phyloP scores from a whole-genome alignment of 2,888 invertebrate genomes.

The Eupithecia subfuscata region DNA sequence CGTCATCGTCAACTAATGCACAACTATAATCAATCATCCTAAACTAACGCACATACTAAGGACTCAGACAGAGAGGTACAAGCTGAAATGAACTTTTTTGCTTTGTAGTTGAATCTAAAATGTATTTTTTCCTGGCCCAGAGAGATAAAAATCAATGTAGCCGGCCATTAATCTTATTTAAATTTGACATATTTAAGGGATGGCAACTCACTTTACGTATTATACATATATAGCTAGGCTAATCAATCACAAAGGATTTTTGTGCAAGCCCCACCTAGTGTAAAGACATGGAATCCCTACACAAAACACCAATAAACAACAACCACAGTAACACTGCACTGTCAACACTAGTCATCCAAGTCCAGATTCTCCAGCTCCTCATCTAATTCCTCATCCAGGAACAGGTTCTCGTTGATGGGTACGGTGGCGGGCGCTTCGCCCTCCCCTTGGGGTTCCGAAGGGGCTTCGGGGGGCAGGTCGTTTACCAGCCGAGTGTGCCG shows the following conservation, averaged over 20 bases:
- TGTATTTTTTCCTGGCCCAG: no score
- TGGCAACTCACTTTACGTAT: background rate
- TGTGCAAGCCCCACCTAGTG: background rate
- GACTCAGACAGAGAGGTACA: no score
- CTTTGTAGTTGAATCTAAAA: no score
- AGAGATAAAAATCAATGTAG: no score
- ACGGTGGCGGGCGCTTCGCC: slow-evolving; percentile 81
- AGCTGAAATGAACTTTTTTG: no score
- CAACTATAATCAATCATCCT: no score
- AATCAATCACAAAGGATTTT: background rate
- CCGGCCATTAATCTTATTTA: no score
- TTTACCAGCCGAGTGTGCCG: slow-evolving; percentile 81
- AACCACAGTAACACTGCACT: slow-evolving; percentile 19
- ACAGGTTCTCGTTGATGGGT: slow-evolving; percentile 96
- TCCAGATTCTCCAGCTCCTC: slow-evolving; percentile 93
- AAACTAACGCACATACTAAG: no score
- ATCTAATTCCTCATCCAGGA: slow-evolving; percentile 93
- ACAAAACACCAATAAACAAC: background rate
- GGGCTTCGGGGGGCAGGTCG: slow-evolving; percentile 50
- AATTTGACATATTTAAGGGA: no score
- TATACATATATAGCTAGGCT: background rate
- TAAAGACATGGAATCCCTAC: background rate
- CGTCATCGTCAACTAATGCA: no score
- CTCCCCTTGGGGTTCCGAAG: slow-evolving; percentile 47
- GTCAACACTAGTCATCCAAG: slow-evolving; percentile 82